Evolutionary conservation across 1,140 invertebrate species (phyloP).

Genomic region (Lucilia sericata): DNA sequence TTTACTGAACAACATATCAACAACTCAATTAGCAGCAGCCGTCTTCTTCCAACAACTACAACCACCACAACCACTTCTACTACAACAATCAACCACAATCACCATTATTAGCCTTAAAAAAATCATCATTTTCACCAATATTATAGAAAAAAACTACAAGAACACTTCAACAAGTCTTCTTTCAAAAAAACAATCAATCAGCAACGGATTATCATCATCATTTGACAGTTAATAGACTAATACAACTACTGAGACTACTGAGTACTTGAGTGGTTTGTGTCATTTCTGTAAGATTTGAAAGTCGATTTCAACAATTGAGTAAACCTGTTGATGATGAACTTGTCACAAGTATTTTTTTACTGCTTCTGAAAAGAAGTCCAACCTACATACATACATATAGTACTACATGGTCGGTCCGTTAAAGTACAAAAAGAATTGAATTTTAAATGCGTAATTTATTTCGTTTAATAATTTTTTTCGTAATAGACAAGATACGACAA

Average conservation of each 20-base stretch:
- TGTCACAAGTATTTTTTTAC: neutral
- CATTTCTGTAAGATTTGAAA: neutral
- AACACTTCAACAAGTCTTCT: constrained; percentile 13
- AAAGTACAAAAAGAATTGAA: too few species aligned
- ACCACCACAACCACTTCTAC: constrained; percentile 28
- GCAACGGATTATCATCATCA: constrained; percentile 10
- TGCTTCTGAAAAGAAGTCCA: neutral
- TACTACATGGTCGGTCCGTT: neutral
- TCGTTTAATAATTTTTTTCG: neutral
- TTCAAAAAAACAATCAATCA: neutral
- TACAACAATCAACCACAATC: constrained; percentile 28
- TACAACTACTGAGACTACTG: neutral
- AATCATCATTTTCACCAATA: constrained; percentile 19
- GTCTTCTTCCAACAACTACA: constrained; percentile 8
- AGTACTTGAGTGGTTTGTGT: constrained; percentile 9
- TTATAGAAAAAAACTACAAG: neutral
- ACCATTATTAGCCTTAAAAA: constrained; percentile 24
- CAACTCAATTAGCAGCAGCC: constrained; percentile 30
- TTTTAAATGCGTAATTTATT: too few species aligned
- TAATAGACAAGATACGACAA: too few species aligned
- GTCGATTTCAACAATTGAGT: too few species aligned
- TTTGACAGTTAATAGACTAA: neutral
- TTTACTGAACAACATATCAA: constrained; percentile 29
- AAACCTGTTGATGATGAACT: too few species aligned
- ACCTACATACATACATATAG: neutral